Base-by-base conservation (phyloP, 2,888 invertebrate genomes). In the Ametastegia equiseti region DNA sequence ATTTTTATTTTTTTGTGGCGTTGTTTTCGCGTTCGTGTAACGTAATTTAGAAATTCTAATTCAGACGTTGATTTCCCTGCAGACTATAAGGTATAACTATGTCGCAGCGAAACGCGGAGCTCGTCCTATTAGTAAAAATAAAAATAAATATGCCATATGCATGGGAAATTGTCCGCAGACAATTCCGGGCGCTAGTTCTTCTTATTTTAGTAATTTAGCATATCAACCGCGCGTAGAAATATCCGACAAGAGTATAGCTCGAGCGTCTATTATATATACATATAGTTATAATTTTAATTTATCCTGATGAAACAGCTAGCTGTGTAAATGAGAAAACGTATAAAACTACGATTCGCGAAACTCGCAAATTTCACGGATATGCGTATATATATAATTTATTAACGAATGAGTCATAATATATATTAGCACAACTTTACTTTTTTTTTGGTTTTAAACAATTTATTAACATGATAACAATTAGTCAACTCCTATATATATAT, bases 51-150 rank as follows among this genome's bases (percentile, higher is more conserved):
- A 47, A 47, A 47, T 47, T 6, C 15, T 13, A 30, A 60, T 60
- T 5, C 7, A 67, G n/a, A 67, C 19, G 79, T 69, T 82, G 82
- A 84, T 81, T 83, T 81, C 80, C 80, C 82, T 75, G 80, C 30
- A 81, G 73, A 83, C 77, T 23, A 39, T 39, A n/a, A 27, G 27
- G 60, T 60, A 60, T 60, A n/a, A 27, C 27, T 42, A 42, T 42
- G 5, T 60, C 60, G 30, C 30, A 60, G 30, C 5, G 30, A 30
- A 60, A 60, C 30, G n/a, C n/a, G 27, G 30, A 60, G 15, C 15
- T 60, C 6, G 5, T 60, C 60, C 3, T 30, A 30, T 60, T 27
- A 19, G n/a, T 30, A 13, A 42, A 42, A 42, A 30, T 60, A 2
- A 2, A 54, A 54, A 23, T 15, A 13, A 19, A 13, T 60, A 30